These are phyloP conservation scores for Dolichomitus sp. DNA, from an alignment of 2,888 invertebrate genomes.

Conservation along the genomic window DNA sequence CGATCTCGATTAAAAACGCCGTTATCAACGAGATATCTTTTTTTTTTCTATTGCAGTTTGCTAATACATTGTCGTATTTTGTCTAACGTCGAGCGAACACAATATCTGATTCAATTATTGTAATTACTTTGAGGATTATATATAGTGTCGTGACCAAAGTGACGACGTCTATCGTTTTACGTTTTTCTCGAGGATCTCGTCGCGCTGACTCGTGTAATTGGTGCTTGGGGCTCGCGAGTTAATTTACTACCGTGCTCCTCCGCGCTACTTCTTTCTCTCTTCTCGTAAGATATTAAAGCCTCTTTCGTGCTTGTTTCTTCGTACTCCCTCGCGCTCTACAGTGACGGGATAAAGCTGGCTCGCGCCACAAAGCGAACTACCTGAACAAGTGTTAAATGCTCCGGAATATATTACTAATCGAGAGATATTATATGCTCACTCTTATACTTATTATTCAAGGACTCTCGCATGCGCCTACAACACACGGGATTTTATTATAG, in stretches of 20 bases:
- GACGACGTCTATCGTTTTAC: conserved; percentile 18
- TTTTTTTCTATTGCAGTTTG: neutral
- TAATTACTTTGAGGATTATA: conserved; percentile 22
- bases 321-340: neutral
- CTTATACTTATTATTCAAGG: conserved; percentile 61
- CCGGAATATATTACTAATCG: conserved; percentile 49
- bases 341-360: conserved; percentile 10
- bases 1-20: neutral
- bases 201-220: conserved; percentile 12
- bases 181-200: conserved; percentile 27
- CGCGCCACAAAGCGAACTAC: conserved; percentile 5
- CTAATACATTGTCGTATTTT: conserved; percentile 12
- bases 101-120: conserved; percentile 35
- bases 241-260: conserved; percentile 38
- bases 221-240: conserved; percentile 13
- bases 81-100: neutral
- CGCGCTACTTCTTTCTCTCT: conserved; percentile 31
- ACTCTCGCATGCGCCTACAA: conserved; percentile 16
- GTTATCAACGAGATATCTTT: neutral
- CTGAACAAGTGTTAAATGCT: conserved; percentile 46
- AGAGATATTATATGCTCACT: conserved; percentile 37
- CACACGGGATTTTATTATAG: conserved; percentile 14
- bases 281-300: conserved; percentile 13
- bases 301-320: conserved; percentile 16
- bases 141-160: neutral